phyloP scores from a whole-genome alignment of 1,140 invertebrate species.

The Schlechtendalia chinensis region DNA sequence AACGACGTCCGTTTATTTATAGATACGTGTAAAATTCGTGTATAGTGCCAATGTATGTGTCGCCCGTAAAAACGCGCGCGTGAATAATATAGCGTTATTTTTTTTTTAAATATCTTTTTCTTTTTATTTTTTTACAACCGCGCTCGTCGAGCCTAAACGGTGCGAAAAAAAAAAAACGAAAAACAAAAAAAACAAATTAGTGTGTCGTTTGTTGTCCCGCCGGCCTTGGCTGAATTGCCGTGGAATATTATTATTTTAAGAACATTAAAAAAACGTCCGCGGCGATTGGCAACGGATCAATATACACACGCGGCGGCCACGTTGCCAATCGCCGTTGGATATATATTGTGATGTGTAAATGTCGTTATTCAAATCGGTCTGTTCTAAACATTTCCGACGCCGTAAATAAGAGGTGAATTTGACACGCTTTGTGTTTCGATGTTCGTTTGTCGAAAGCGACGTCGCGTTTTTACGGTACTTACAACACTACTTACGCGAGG shows the following conservation, averaged over 20 bases:
- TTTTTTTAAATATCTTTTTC: not conserved
- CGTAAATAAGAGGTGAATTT: not conserved
- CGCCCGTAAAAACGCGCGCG: not conserved
- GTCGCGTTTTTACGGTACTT: too few relatives aligned
- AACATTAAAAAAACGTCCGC: constrained; percentile 34
- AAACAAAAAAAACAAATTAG: constrained; percentile 28
- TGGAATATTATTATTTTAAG: constrained; percentile 20
- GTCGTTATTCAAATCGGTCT: constrained; percentile 23
- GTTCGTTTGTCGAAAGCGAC: too few relatives aligned
- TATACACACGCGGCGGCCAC: not conserved
- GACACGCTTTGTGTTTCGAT: too few relatives aligned
- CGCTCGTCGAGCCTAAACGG: not conserved
- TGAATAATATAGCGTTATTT: not conserved
- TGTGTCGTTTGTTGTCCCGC: constrained; percentile 16
- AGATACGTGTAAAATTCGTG: too few relatives aligned
- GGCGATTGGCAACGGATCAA: constrained; percentile 45
- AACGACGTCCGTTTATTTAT: too few relatives aligned
- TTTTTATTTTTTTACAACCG: not conserved
- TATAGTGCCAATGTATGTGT: too few relatives aligned
- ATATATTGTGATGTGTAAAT: not conserved
- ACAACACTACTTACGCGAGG: too few relatives aligned
- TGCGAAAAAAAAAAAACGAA: not conserved
- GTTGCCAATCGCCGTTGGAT: constrained; percentile 3
- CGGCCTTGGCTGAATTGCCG: constrained; percentile 36
- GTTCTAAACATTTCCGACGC: not conserved